phyloP scores from a whole-genome alignment of 2,113 vertebrate genomes.

The Pomatorhinus ruficollis region DNA sequence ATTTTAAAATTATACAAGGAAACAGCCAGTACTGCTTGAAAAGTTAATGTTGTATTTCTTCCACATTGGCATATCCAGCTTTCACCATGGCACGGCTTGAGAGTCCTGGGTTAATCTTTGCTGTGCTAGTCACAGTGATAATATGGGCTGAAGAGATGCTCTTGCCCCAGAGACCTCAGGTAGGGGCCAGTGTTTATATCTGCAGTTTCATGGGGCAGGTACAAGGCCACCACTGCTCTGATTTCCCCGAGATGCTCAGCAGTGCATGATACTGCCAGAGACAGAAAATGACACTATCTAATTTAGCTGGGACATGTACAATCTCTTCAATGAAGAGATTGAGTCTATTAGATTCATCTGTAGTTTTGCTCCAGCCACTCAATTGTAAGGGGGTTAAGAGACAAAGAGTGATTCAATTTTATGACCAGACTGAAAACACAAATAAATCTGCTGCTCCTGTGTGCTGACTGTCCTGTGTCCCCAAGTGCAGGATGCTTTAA shows the following conservation, averaged over 20 bases:
- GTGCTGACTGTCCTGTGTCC: background rate
- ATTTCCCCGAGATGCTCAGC: background rate
- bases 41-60: background rate
- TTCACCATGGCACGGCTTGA: background rate
- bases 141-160: background rate
- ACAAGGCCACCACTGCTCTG: background rate
- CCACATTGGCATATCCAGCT: background rate
- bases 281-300: background rate
- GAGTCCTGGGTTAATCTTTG: background rate
- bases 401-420: slow-evolving; percentile 11
- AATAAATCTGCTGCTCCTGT: slow-evolving; percentile 7
- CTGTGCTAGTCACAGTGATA: background rate
- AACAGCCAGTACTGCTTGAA: background rate
- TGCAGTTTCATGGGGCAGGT: background rate
- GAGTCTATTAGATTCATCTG: slow-evolving; percentile 15
- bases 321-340: background rate
- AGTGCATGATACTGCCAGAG: background rate
- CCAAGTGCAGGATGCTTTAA: slow-evolving; percentile 19
- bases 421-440: slow-evolving; percentile 12
- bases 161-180: background rate
- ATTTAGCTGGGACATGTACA: background rate
- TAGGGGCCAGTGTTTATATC: background rate
- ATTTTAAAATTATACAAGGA: background rate
- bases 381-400: slow-evolving; percentile 11
- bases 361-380: slow-evolving; percentile 15